These are phyloP conservation scores for Norana najaformis DNA, from an alignment of 2,888 invertebrate genomes.

Conservation along the genomic window DNA sequence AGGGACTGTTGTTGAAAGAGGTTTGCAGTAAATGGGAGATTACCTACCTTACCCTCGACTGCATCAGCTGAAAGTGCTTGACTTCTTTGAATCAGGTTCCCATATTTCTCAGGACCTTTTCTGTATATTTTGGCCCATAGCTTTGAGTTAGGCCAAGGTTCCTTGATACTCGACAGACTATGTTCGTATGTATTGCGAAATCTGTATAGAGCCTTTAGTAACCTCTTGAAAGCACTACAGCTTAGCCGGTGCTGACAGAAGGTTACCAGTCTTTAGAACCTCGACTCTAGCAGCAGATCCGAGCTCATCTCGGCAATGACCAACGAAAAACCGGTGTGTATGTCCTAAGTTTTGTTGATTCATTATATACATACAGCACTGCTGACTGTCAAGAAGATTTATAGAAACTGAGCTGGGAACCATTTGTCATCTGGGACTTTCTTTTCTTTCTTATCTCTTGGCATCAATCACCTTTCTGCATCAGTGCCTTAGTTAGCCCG, in stretches of 20 bases:
- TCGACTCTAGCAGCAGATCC: neutral
- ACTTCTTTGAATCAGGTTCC: neutral
- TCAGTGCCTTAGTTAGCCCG: neutral
- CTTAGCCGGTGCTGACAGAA: neutral
- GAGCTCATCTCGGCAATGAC: neutral
- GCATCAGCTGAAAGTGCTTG: neutral
- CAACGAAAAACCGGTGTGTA: neutral
- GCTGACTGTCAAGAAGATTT: neutral
- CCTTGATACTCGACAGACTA: neutral
- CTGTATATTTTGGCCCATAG: constrained; percentile 4
- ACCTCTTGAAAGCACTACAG: neutral
- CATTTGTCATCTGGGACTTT: neutral
- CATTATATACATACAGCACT: neutral
- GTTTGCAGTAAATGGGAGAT: neutral
- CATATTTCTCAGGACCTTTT: neutral
- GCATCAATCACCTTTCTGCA: neutral
- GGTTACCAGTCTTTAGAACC: neutral
- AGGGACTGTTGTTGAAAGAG: neutral
- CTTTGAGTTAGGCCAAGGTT: neutral
- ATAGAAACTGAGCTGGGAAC: neutral
- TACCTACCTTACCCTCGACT: neutral
- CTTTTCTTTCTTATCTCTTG: neutral
- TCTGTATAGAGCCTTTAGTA: neutral
- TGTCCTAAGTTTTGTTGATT: neutral
- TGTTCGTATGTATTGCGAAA: neutral